Percentiles rank a stretch among this genome's conserved stretches.
Conservation (phyloP, 2,888 invertebrate genomes). For the Leuctra nigra region DNA sequence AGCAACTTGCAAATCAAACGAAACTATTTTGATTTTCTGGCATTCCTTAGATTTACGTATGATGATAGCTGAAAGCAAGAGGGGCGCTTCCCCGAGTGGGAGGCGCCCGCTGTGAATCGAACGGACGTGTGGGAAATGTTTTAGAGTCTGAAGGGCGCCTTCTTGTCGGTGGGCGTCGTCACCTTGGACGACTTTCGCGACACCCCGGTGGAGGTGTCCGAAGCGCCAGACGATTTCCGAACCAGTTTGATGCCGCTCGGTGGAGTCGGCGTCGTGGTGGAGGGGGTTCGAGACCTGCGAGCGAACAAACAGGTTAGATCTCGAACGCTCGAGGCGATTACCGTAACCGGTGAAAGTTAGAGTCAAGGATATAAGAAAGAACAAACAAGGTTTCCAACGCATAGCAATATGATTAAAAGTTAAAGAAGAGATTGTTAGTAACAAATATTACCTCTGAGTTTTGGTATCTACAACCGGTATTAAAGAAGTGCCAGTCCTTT, state of each 20-base stretch:
- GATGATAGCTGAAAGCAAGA: background rate
- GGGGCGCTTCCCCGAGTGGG: background rate
- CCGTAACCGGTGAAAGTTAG: too few species aligned
- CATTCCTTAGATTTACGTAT: background rate
- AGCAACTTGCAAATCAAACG: background rate
- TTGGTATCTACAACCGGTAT: constrained; percentile 38
- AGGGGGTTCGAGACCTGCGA: constrained; percentile 64
- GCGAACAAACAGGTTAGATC: too few species aligned
- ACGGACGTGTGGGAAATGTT: constrained; percentile 29
- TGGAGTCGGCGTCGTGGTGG: constrained; percentile 59
- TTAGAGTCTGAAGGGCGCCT: constrained; percentile 71
- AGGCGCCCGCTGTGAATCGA: background rate
- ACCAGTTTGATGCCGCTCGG: constrained; percentile 56
- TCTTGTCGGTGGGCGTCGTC: constrained; percentile 44
- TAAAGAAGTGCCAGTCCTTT: constrained; percentile 41
- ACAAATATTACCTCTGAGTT: constrained; percentile 40
- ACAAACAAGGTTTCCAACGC: too few species aligned
- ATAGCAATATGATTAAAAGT: background rate
- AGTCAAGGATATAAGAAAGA: too few species aligned
- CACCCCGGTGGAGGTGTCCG: constrained; percentile 53
- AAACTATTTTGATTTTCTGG: background rate
- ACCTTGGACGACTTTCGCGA: constrained; percentile 35
- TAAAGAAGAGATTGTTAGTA: background rate
- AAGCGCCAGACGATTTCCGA: constrained; percentile 61
- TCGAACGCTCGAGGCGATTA: too few species aligned